These are phyloP conservation scores for Coelopa frigida DNA, from an alignment of 1,140 invertebrate genomes.

Conservation along the genomic window DNA sequence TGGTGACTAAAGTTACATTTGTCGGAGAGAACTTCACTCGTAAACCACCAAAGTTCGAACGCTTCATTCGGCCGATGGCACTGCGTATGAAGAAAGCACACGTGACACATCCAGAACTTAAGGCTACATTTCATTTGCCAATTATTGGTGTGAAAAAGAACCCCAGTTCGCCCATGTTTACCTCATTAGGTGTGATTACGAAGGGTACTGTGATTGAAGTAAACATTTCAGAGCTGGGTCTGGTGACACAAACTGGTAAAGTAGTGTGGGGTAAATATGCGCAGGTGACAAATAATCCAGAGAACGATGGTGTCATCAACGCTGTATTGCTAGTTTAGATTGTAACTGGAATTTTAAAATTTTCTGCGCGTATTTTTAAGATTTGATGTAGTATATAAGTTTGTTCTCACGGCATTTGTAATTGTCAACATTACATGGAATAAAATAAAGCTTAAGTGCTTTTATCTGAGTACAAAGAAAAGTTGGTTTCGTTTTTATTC, in stretches of 20 bases:
- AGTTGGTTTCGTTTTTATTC: neutral
- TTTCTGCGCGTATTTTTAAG: too few species aligned
- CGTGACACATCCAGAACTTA: conserved; percentile 98
- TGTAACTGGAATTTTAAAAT: too few species aligned
- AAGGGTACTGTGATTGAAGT: conserved; percentile 97
- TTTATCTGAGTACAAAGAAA: too few species aligned
- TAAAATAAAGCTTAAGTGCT: too few species aligned
- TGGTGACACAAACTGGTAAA: conserved; percentile 98
- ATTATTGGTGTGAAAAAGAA: conserved; percentile 99
- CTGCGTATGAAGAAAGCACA: conserved; percentile 94
- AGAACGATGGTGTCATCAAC: conserved; percentile 99
- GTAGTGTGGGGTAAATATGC: conserved; percentile 99
- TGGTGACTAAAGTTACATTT: conserved; percentile 98
- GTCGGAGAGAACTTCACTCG: conserved; percentile 98
- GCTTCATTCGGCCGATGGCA: conserved; percentile 98
- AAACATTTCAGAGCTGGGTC: conserved; percentile 96
- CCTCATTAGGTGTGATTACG: conserved; percentile 95
- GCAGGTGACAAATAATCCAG: conserved; percentile 98
- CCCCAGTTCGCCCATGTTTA: conserved; percentile 95
- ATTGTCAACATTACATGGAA: too few species aligned
- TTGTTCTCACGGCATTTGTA: too few species aligned
- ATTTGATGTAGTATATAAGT: too few species aligned
- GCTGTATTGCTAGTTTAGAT: conserved; percentile 90
- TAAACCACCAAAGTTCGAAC: conserved; percentile 98
- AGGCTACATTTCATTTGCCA: conserved; percentile 96